Base-by-base conservation (phyloP, 2,113 vertebrate species). In the Platycercus adscitus region DNA sequence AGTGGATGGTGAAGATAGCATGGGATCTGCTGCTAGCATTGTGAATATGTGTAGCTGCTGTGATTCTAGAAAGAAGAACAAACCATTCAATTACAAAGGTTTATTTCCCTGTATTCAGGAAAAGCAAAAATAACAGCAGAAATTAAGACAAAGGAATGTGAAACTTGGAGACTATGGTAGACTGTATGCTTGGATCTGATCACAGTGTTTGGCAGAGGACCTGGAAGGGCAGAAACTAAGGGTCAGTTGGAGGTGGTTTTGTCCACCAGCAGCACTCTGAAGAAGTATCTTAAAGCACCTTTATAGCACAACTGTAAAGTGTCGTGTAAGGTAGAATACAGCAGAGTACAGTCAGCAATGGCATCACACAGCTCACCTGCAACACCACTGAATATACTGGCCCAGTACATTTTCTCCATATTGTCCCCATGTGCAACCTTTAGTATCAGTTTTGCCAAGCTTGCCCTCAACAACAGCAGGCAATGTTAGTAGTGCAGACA, bases 21-120 rank as follows among this genome's bases (percentile, higher is more conserved):
- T 99, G 99, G 55, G 99, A 99, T 94, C 99, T 98, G 97, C 99
- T 99, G 98, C 99, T 99, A 95, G 99, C 98, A 41, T 99, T 99
- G 12, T 99, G 99, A 97, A 99, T 97, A 80, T 99, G 99, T 8
- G 99, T 99, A 70, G 99, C 98, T 80, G 99, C 99, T 7, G 99
- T 99, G 95, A 99, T 99, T 96, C 99, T 98, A 93, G 63, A 73
- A 73, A 92, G 17, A 96, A 93, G 33, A 93, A 80, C 28, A 94
- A 91, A 93, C 11, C 44, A 58, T 68, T 78, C 24, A 58, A 10
- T 92, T 33, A 86, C n/a, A 91, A 91, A 65, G 35, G 26, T 18
- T 88, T 83, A 73, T 41, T 82, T 66, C 44, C 72, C 39, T 86
- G 9, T 73, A 41, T 49, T 80, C 58, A 71, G 14, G 39, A 43